Evolutionary conservation across 2,113 vertebrate species (phyloP), one percentile per base, ranked within the genome.

Genomic region (Lampris incognitus): DNA sequence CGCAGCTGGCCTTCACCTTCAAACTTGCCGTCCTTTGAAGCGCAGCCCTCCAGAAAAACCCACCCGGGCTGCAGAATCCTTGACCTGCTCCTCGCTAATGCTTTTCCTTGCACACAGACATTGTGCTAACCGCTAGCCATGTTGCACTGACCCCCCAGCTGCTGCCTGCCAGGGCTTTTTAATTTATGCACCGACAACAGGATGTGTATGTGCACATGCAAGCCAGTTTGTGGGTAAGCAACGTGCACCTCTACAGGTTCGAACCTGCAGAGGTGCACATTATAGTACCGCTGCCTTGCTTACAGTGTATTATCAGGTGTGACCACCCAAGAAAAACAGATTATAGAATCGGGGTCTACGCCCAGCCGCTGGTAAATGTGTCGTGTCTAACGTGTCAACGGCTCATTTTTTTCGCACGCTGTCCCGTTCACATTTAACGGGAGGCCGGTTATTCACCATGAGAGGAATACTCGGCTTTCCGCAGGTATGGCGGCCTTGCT

Each of bases 61-160:
- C 24, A 24, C 24, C 24, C 24, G 24, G 24, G 24, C 24, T 24
- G 24, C 24, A 24, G 24, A 24, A 24, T 80, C 76, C 57, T 66
- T 77, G 66, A 72, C 80, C 70, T 72, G 71, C 71, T 52, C n/a
- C 51, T 52, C 52, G 50, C 40, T 75, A 63, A 64, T 72, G 79
- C 69, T 24, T 66, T 39, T 50, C 76, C 52, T 63, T 64, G 37
- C 85, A 75, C 6, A 70, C 7, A 38, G 61, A 38, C 51, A 73
- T 41, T 24, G 24, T 24, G 41, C 6, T 66, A 74, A 74, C 40
- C 77, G 55, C 74, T 81, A 68, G 59, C 50, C n/a, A 9, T 68
- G 88, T 82, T 83, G 87, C 79, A 86, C 84, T 69, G 65, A 70
- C 59, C 68, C 76, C 24, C 36, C 84, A 67, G 65, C 84, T 85